Conservation (phyloP, 2,888 invertebrate genomes). For the Diaprepes abbreviatus region DNA sequence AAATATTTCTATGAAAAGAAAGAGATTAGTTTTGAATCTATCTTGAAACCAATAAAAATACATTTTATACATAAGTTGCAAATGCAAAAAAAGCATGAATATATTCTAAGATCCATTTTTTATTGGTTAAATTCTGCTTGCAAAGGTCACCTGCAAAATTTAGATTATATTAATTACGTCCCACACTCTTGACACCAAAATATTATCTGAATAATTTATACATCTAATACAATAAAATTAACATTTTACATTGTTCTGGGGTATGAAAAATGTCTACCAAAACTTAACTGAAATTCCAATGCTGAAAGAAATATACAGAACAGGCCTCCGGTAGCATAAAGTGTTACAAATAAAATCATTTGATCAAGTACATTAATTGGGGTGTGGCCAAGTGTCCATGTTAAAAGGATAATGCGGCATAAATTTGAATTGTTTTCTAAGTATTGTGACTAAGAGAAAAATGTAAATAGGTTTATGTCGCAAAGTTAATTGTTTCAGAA, state of each 20-base stretch:
- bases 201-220: conserved; percentile 34
- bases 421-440: conserved; percentile 26
- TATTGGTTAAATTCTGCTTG: background rate
- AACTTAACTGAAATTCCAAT: conserved; percentile 21
- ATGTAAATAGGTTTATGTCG: conserved; percentile 4
- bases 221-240: conserved; percentile 10
- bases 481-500: background rate
- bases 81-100: too few relatives aligned
- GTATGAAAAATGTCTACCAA: conserved; percentile 34
- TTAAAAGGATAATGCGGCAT: conserved; percentile 25
- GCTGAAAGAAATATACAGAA: conserved; percentile 21
- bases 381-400: conserved; percentile 26
- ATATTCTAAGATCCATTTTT: too few relatives aligned
- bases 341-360: conserved; percentile 23
- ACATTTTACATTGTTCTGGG: conserved; percentile 23
- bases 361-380: conserved; percentile 28
- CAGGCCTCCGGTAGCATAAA: conserved; percentile 26
- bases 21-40: too few relatives aligned
- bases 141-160: background rate
- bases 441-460: conserved; percentile 16
- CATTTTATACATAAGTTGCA: too few relatives aligned
- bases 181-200: conserved; percentile 29
- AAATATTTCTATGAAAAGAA: too few relatives aligned
- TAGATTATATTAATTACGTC: conserved; percentile 31
- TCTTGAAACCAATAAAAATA: too few relatives aligned